phyloP scores from a whole-genome alignment of 2,113 vertebrate genomes.

The Lagopus muta region DNA sequence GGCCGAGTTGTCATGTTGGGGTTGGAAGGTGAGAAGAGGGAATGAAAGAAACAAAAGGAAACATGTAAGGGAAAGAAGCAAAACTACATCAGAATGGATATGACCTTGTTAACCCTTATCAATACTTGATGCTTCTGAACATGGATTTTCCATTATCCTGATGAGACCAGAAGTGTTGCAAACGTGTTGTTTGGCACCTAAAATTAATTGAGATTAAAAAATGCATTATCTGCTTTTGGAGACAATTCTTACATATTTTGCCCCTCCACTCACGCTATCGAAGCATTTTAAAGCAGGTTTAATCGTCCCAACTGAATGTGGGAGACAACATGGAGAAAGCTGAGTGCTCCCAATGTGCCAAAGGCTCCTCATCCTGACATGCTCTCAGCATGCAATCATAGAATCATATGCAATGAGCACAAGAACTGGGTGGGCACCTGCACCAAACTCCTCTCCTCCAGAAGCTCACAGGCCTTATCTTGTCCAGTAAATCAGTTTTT shows the following conservation, averaged over 20 bases:
- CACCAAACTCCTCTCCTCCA: not conserved
- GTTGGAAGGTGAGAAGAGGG: not conserved
- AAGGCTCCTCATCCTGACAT: not conserved
- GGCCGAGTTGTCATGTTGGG: not conserved
- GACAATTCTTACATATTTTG: not conserved
- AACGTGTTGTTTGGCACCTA: not conserved
- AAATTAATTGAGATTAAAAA: conserved; percentile 15
- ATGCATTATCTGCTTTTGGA: not conserved
- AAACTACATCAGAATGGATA: not conserved
- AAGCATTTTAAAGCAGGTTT: not conserved
- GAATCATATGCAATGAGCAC: not conserved
- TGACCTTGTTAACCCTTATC: not conserved
- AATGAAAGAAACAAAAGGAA: not conserved
- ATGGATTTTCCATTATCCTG: conserved; percentile 44
- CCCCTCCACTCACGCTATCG: not conserved
- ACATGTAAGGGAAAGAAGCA: not conserved
- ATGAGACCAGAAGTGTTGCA: not conserved
- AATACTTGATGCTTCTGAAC: not conserved
- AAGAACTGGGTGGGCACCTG: not conserved
- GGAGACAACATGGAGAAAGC: not conserved
- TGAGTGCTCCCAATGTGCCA: not conserved
- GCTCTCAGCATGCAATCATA: not conserved
- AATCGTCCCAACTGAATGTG: not conserved
- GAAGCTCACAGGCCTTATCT: not conserved
- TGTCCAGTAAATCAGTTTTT: not conserved